phyloP scores from a whole-genome alignment of 1,140 invertebrate genomes.

The Papilio machaon region DNA sequence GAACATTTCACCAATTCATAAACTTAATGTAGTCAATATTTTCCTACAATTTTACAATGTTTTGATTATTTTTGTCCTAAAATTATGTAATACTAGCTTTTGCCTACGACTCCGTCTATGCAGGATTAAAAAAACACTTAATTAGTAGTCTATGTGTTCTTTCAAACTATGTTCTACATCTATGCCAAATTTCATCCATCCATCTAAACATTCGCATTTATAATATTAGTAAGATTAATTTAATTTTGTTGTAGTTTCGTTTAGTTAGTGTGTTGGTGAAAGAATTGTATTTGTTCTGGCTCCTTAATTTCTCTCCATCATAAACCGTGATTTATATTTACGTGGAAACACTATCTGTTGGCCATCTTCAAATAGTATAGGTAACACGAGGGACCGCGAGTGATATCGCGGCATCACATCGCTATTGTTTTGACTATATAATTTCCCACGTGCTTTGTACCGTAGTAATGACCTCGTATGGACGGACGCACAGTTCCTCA shows the following conservation, averaged over 20 bases:
- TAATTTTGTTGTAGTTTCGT: neutral
- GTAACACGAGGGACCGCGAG: slow-evolving; percentile 7
- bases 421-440: slow-evolving; percentile 58
- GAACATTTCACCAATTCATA: neutral
- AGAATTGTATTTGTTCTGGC: slow-evolving; percentile 11
- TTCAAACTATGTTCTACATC: too few species aligned
- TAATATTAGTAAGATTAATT: neutral
- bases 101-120: too few species aligned
- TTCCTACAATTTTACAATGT: neutral
- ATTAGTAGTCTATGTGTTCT: too few species aligned
- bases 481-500: slow-evolving; percentile 39
- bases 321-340: slow-evolving; percentile 36
- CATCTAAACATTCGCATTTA: too few species aligned
- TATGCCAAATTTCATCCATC: too few species aligned
- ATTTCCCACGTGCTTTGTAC: slow-evolving; percentile 60
- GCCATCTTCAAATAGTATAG: slow-evolving; percentile 36
- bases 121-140: too few species aligned
- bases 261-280: neutral
- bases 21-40: neutral
- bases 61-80: neutral
- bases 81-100: too few species aligned
- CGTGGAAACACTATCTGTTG: slow-evolving; percentile 24
- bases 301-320: slow-evolving; percentile 28
- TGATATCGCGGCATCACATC: slow-evolving; percentile 47
- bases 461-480: slow-evolving; percentile 60